phyloP scores from a whole-genome alignment of 2,888 invertebrate genomes.

The Stenodema calcarata region DNA sequence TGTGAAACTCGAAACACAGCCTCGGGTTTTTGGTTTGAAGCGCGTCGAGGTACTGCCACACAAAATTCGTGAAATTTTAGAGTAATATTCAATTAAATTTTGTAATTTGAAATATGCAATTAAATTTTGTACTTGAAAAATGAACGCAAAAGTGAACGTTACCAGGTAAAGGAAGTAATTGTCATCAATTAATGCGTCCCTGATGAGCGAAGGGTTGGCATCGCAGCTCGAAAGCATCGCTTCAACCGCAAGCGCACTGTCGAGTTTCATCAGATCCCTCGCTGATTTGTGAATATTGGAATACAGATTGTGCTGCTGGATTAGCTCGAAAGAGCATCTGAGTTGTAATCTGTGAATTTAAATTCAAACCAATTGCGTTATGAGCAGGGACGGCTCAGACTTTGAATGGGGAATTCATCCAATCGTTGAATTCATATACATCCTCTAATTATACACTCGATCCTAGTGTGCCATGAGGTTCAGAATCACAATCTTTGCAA shows the following conservation, averaged over 20 bases:
- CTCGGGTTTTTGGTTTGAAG: constrained; percentile 80
- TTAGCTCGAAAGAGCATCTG: constrained; percentile 87
- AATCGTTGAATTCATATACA: no score
- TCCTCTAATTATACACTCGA: no score
- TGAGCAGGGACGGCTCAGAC: no score
- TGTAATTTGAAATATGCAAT: no score
- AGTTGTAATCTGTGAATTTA: constrained; percentile 72
- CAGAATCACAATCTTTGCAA: no score
- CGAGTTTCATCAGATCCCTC: constrained; percentile 85
- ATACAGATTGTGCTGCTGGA: constrained; percentile 83
- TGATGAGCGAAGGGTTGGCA: constrained; percentile 76
- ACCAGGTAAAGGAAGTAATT: constrained; percentile 79
- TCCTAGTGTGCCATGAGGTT: no score
- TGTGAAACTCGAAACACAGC: constrained; percentile 79
- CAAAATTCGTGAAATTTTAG: not conserved
- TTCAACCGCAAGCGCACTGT: constrained; percentile 79
- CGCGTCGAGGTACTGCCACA: constrained; percentile 79
- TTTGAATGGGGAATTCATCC: no score
- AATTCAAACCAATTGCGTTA: not conserved
- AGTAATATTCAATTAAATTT: no score
- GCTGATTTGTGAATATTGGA: constrained; percentile 85
- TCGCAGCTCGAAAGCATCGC: constrained; percentile 76
- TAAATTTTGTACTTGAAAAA: no score
- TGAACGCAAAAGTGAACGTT: no score
- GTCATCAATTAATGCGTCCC: constrained; percentile 77